Conservation (phyloP, 2,113 vertebrate genomes). For the Rhinichthys klamathensis region DNA sequence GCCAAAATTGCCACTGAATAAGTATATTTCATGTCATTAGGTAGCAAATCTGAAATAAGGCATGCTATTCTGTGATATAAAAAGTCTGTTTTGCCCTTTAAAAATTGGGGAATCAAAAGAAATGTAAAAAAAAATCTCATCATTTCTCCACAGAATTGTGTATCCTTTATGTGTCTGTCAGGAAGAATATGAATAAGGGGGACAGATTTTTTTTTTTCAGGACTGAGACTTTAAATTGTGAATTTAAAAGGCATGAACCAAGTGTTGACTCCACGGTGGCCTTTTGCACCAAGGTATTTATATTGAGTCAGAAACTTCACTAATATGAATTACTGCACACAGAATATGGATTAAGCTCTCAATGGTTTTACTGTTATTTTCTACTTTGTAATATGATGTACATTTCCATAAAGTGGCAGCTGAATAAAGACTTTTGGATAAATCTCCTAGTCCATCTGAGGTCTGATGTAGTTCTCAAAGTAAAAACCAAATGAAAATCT, state of each 20-base stretch:
- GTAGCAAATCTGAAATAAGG: background rate
- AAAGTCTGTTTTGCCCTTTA: background rate
- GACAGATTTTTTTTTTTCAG: too few species aligned
- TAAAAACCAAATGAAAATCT: background rate
- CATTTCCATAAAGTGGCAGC: conserved; percentile 48
- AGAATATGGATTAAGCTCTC: background rate
- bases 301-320: background rate
- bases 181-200: background rate
- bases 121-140: background rate
- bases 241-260: background rate
- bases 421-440: conserved; percentile 47
- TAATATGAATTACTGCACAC: background rate
- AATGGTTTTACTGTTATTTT: conserved; percentile 13
- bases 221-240: background rate
- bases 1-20: background rate
- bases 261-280: background rate
- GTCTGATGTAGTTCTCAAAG: background rate
- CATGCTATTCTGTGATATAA: background rate
- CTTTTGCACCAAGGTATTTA: conserved; percentile 20
- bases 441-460: background rate
- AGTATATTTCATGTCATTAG: background rate
- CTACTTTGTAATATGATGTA: conserved; percentile 41
- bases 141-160: background rate
- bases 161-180: background rate
- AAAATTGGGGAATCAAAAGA: background rate